Evolutionary conservation across 2,113 vertebrate genomes (phyloP).

Genomic region (Stercorarius parasiticus): DNA sequence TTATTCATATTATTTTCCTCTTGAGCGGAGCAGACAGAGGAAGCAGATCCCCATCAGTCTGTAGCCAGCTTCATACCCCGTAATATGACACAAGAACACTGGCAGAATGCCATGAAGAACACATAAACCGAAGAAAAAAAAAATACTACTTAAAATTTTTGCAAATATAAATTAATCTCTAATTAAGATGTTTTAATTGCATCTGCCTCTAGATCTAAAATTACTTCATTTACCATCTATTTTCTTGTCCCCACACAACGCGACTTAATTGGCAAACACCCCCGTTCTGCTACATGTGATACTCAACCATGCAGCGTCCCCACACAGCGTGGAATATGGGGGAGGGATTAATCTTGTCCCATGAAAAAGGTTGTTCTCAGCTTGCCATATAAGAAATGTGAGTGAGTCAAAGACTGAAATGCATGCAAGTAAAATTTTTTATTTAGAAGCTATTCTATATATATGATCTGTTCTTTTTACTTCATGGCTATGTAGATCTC

Average conservation of each 20-base stretch:
- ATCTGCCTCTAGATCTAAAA: neutral
- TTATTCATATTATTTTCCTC: neutral
- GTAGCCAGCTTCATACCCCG: neutral
- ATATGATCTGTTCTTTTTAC: neutral
- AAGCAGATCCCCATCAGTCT: neutral
- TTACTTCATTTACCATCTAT: neutral
- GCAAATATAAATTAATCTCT: neutral
- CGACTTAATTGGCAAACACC: neutral
- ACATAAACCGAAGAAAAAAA: neutral
- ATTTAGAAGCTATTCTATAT: neutral
- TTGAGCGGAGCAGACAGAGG: neutral
- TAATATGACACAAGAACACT: accelerated
- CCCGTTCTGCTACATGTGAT: neutral
- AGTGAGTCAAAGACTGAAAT: neutral
- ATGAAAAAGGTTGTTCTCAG: neutral
- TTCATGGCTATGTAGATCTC: neutral
- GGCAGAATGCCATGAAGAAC: neutral
- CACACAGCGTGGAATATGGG: neutral
- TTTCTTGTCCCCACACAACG: neutral
- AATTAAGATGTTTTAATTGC: neutral
- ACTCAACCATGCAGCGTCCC: neutral
- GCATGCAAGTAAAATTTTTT: neutral
- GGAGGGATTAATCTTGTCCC: neutral
- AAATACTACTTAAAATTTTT: neutral
- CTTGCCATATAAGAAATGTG: neutral